Conservation (phyloP, 2,888 invertebrate species). For the Autographa gamma region DNA sequence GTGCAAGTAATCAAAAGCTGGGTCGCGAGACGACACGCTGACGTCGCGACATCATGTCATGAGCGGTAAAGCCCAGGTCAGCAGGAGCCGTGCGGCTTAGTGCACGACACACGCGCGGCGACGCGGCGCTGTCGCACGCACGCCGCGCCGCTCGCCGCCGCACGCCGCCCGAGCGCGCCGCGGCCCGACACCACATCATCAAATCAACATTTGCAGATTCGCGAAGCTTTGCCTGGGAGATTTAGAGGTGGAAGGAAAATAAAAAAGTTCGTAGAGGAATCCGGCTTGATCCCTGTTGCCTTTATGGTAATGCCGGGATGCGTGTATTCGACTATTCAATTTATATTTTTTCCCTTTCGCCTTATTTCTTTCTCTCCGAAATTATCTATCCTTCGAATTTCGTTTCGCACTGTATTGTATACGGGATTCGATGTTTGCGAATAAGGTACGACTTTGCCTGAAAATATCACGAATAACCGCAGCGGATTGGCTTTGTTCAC, state of each 20-base stretch:
- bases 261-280: slow-evolving; percentile 89
- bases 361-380: slow-evolving; percentile 87
- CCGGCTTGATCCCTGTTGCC: slow-evolving; percentile 88
- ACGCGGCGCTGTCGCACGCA: slow-evolving; percentile 48
- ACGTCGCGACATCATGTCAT: slow-evolving; percentile 55
- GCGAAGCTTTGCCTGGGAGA: slow-evolving; percentile 87
- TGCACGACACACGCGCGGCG: slow-evolving; percentile 19
- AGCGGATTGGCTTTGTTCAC: slow-evolving; percentile 87
- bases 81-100: slow-evolving; percentile 54
- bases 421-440: slow-evolving; percentile 87
- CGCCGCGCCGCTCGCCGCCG: slow-evolving; percentile 51
- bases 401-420: slow-evolving; percentile 89
- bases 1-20: slow-evolving; percentile 64
- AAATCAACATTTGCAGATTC: slow-evolving; percentile 90
- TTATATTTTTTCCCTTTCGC: slow-evolving; percentile 87
- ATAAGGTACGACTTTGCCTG: slow-evolving; percentile 85
- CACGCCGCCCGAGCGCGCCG: slow-evolving; percentile 57
- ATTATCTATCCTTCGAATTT: slow-evolving; percentile 89
- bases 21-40: slow-evolving; percentile 47
- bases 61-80: slow-evolving; percentile 65
- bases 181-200: slow-evolving; percentile 80
- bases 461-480: slow-evolving; percentile 88
- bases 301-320: slow-evolving; percentile 89
- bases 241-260: slow-evolving; percentile 89
- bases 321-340: slow-evolving; percentile 89